Evolutionary conservation across 2,888 invertebrate species (phyloP).

Genomic region (Temnothorax ravouxi): DNA sequence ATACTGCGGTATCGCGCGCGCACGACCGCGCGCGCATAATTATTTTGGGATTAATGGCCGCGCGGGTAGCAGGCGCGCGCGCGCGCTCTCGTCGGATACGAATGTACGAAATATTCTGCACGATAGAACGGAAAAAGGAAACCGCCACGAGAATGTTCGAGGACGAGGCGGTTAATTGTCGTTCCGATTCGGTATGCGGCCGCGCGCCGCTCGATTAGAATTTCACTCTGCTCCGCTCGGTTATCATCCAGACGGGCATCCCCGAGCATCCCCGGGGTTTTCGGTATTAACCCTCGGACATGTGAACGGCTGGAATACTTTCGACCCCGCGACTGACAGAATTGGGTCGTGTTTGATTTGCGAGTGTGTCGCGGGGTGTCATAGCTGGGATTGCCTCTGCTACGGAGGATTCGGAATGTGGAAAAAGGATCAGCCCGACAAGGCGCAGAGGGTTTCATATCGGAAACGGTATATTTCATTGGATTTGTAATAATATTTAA

Average conservation of each 20-base stretch:
- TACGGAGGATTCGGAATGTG: slow-evolving; percentile 12
- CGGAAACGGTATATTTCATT: slow-evolving; percentile 50
- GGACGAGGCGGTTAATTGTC: slow-evolving; percentile 53
- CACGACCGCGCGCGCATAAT: slow-evolving; percentile 71
- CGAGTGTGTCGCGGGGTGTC: slow-evolving; percentile 45
- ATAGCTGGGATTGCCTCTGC: slow-evolving; percentile 14
- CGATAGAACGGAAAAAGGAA: slow-evolving; percentile 33
- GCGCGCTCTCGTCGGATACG: slow-evolving; percentile 13
- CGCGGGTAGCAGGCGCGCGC: slow-evolving; percentile 39
- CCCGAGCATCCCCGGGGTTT: slow-evolving; percentile 32
- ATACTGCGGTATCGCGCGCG: slow-evolving; percentile 65
- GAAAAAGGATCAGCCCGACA: slow-evolving; percentile 37
- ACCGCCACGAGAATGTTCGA: slow-evolving; percentile 40
- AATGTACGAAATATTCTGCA: slow-evolving; percentile 61
- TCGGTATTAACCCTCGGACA: slow-evolving; percentile 43
- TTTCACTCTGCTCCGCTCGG: slow-evolving; percentile 39
- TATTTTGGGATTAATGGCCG: slow-evolving; percentile 76
- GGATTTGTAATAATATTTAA: slow-evolving; percentile 53
- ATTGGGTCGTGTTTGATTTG: slow-evolving; percentile 57
- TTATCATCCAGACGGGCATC: slow-evolving; percentile 36
- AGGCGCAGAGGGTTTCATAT: slow-evolving; percentile 31
- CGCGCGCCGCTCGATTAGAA: slow-evolving; percentile 55
- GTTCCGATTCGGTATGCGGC: slow-evolving; percentile 45
- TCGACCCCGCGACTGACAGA: slow-evolving; percentile 48
- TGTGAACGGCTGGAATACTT: slow-evolving; percentile 44